Base-by-base conservation (phyloP, 2,797 vertebrate genomes). In the Hybognathus amarus region DNA sequence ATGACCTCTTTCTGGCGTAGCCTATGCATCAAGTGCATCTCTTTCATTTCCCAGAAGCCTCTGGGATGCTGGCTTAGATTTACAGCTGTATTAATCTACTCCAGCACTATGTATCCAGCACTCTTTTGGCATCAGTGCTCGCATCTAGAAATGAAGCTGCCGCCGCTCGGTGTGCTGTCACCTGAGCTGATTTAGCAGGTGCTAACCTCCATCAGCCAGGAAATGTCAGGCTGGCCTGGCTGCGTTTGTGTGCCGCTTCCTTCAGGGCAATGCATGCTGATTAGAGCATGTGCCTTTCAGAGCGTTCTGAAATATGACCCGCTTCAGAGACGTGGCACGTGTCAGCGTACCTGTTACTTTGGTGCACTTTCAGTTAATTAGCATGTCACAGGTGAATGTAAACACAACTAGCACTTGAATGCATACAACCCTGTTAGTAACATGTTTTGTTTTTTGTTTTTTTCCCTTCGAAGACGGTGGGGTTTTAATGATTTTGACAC, bases 401-500 rank as follows among this genome's bases (percentile, higher is more conserved):
- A 80, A 79, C 33, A 77, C 56, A 47, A 63, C 80, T 79, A 84
- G 83, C 30, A 56, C 74, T 88, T 38, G n/a, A 42, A 83, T 64
- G n/a, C 80, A 24, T 90, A 90, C 88, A 91, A 90, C 86, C 86
- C 67, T 79, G 74, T 85, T 20, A 87, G 87, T 84, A 36, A 24
- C 9, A 20, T 1, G 61, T 63, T 63, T 12, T 27, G n/a, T 24
- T 24, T 4, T 59, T 13, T 1, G 27, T 4, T 38, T 9, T 15
- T 6, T 54, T 5, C 5, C 10, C 18, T 38, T 7, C 2, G 6
- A 50, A 40, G 13, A 13, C 17, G 59, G 24, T 40, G 30, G 33
- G 36, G 11, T 74, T 7, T 30, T 6, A 30, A 30, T 27, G 12
- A 27, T 30, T 59, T 36, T 45, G 52, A 20, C 27, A 9, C 18